Evolutionary conservation across 2,888 invertebrate genomes (phyloP).

Genomic region (Mesodorylaimus sp.): DNA sequence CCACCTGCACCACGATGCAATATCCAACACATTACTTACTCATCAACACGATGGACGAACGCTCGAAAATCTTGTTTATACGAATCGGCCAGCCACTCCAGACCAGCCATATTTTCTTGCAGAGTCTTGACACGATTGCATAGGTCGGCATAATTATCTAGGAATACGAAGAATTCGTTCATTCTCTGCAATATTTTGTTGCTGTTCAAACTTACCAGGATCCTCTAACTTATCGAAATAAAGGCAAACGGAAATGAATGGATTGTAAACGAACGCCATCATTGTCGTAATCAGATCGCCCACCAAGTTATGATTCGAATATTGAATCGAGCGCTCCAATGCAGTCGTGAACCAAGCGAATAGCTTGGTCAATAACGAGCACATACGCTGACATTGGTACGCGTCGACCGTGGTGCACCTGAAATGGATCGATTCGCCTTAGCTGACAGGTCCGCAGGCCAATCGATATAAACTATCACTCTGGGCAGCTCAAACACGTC

Average conservation of each 20-base stretch:
- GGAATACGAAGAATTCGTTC: neutral
- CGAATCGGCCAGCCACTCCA: neutral
- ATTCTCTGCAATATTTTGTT: neutral
- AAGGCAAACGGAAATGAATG: constrained; percentile 9
- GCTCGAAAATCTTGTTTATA: constrained; percentile 1
- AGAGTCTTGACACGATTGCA: too few species aligned
- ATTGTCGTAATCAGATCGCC: constrained; percentile 1
- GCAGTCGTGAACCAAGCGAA: constrained; percentile 3
- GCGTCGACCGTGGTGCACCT: too few species aligned
- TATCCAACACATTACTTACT: neutral
- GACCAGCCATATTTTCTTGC: neutral
- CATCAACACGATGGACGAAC: neutral
- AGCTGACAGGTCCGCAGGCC: too few species aligned
- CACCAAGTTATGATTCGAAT: neutral
- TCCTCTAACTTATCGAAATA: constrained; percentile 9
- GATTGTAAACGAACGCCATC: neutral
- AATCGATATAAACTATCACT: too few species aligned
- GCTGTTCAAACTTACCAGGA: constrained; percentile 4
- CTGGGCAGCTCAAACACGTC: too few species aligned
- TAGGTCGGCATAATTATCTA: neutral
- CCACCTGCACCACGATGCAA: neutral
- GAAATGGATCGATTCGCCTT: too few species aligned
- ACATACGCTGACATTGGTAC: too few species aligned
- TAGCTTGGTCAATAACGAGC: neutral
- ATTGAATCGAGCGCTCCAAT: neutral